A percentile compares a stretch with the other conserved stretches of the same genome.
These are phyloP conservation scores for Saimiri boliviensis DNA, from an alignment of 2,113 vertebrate genomes.

Conservation along the genomic window DNA sequence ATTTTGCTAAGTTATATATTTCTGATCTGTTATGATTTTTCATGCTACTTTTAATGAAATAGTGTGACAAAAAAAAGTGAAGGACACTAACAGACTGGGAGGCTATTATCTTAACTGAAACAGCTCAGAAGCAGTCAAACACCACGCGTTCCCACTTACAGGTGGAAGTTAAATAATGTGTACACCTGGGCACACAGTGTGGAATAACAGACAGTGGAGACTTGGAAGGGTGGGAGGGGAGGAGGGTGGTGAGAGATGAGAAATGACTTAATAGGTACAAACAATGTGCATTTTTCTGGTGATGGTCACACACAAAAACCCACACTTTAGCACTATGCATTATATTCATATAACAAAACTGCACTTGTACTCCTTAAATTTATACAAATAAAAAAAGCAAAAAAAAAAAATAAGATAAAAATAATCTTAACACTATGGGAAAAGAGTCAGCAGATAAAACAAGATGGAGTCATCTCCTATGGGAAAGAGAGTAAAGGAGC, in stretches of 20 bases:
- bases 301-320: neutral
- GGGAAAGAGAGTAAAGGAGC: neutral
- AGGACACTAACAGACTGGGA: neutral
- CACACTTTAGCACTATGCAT: neutral
- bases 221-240: neutral
- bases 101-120: neutral
- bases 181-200: neutral
- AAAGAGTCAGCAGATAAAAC: neutral
- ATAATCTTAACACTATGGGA: neutral
- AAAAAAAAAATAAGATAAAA: neutral
- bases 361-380: neutral
- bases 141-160: neutral
- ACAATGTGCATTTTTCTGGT: neutral
- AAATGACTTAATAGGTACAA: neutral
- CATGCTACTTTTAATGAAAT: neutral
- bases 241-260: neutral
- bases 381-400: neutral
- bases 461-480: neutral
- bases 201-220: neutral
- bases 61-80: neutral
- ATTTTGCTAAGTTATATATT: neutral
- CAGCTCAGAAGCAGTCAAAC: neutral
- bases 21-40: neutral
- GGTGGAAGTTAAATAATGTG: neutral
- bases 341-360: neutral